These are phyloP conservation scores for Crotalus tigris DNA, from an alignment of 2,113 vertebrate genomes.

Conservation along the genomic window DNA sequence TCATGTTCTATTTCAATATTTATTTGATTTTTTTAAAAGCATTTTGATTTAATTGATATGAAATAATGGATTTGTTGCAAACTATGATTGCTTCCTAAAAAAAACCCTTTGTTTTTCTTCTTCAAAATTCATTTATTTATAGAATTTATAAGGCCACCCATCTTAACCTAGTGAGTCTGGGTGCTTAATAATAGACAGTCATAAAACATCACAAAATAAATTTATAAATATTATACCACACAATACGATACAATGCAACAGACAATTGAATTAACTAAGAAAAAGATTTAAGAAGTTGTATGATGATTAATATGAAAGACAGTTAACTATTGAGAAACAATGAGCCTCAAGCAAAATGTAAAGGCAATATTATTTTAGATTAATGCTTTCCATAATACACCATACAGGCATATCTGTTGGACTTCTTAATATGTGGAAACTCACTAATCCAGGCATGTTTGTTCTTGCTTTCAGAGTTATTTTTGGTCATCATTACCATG, in stretches of 20 bases:
- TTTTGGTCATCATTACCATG: conserved; percentile 40
- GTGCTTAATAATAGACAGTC: background rate
- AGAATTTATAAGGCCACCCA: background rate
- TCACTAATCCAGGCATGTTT: conserved; percentile 43
- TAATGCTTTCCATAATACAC: conserved; percentile 52
- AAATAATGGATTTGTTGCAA: background rate
- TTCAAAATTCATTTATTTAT: background rate
- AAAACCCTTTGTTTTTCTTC: background rate
- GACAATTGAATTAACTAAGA: background rate
- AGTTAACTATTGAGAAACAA: background rate
- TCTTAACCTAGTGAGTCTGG: background rate
- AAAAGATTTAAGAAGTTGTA: background rate
- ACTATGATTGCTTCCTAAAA: background rate
- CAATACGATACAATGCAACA: background rate
- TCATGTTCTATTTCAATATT: conserved; percentile 46
- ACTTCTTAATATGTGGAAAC: conserved; percentile 38
- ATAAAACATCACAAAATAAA: background rate
- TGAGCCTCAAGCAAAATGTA: background rate
- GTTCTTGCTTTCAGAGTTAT: conserved; percentile 39
- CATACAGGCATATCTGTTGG: conserved; percentile 30
- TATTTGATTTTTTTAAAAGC: conserved; percentile 48
- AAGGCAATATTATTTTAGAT: background rate
- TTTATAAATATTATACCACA: background rate
- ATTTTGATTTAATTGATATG: background rate
- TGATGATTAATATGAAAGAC: background rate